Evolutionary conservation across 2,113 vertebrate genomes (phyloP), one percentile per base, ranked within the genome.

Genomic region (Mormyrus lacerda): DNA sequence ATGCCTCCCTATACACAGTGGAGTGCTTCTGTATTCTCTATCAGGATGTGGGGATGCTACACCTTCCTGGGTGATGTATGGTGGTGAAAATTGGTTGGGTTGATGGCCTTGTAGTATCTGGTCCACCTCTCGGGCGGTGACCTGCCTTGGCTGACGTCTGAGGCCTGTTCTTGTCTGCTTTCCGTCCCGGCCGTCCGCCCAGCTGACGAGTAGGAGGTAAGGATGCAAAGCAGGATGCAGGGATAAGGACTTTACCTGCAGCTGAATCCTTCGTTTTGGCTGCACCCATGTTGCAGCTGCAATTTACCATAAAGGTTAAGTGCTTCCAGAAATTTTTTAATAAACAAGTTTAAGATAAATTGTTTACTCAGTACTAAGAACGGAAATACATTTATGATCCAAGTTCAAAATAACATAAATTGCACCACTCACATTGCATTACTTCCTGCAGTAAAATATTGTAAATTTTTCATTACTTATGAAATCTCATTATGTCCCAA

Each of bases 111-210:
- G n/a, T 17, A n/a, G 3, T 39, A 48, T 79, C 53, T 61, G 84
- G 42, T 19, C 88, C 84, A 53, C 39, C 79, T 89, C 17, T n/a
- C 21, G 11, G 24, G 9, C 31, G 47, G 35, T 45, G 2, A 42
- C 51, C 44, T 44, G 44, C 58, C 58, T 21, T 15, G 47, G 15
- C 4, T 44, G 19, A 24, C 13, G 27, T 91, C 88, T 89, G 19
- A 85, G 84, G 73, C 83, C 87, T 87, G 90, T 91, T 90, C 90
- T 9, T 93, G 92, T 92, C 90, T 92, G 84, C 87, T 89, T 92
- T 94, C 87, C 69, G 47, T 55, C 55, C 42, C 53, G 53, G 7
- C 11, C 69, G 55, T 85, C 88, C 69, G 89, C 19, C 7, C 83
- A 31, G 53, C 48, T 89, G 90, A 88, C 85, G 87, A 89, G 82